These are phyloP conservation scores for Brotula barbata DNA, from an alignment of 2,797 vertebrate species.

Conservation along the genomic window DNA sequence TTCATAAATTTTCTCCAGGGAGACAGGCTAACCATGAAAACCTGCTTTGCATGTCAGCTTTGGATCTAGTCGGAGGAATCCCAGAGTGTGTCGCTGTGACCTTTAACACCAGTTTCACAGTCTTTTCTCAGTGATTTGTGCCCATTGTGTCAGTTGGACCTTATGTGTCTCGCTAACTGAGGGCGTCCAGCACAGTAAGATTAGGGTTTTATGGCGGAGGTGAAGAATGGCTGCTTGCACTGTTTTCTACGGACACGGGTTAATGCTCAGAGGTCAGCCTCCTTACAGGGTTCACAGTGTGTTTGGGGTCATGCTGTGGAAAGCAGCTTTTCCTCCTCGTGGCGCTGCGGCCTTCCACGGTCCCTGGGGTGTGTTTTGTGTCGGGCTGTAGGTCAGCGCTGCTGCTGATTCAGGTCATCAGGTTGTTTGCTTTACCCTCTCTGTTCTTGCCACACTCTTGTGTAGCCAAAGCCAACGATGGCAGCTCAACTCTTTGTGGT, in stretches of 20 bases:
- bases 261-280: conserved; percentile 40
- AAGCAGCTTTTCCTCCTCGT: conserved; percentile 29
- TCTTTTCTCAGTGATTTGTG: conserved; percentile 52
- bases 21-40: conserved; percentile 23
- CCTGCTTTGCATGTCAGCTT: conserved; percentile 30
- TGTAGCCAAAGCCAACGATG: conserved; percentile 42
- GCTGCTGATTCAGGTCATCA: conserved; percentile 52
- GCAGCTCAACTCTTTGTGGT: conserved; percentile 45
- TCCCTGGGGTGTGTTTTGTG: conserved; percentile 58
- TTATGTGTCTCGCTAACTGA: conserved; percentile 39
- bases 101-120: conserved; percentile 50
- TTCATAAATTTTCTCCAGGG: conserved; percentile 8
- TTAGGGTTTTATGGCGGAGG: conserved; percentile 31
- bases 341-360: conserved; percentile 17
- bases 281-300: conserved; percentile 19
- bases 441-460: conserved; percentile 48
- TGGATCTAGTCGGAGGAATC: conserved; percentile 40
- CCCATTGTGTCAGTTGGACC: conserved; percentile 52
- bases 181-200: conserved; percentile 30
- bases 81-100: conserved; percentile 44
- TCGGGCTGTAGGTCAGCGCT: conserved; percentile 54
- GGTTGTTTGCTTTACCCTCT: conserved; percentile 64
- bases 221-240: conserved; percentile 44
- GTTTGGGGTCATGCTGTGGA: conserved; percentile 54
- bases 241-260: conserved; percentile 63